Evolutionary conservation across 2,797 vertebrate genomes (phyloP), one percentile per base, ranked within the genome.

Genomic region (Zenarchopterus dispar): DNA sequence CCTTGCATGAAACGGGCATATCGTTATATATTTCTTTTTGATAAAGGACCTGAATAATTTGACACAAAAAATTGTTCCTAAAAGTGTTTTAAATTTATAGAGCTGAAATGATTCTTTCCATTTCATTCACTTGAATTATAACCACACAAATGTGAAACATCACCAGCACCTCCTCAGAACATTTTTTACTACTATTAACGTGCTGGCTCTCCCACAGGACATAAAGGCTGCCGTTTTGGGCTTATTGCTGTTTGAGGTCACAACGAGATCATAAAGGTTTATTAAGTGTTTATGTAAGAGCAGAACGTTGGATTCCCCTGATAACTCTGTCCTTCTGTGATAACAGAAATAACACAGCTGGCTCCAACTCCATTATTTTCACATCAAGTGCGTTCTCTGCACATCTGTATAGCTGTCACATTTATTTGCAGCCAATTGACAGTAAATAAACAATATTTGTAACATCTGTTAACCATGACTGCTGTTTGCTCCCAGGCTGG

Each of bases 361-460:
- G 17, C 13, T 49, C 23, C 0, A 31, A 54, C 1, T n/a, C n/a
- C 13, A n/a, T 60, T 60, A 8, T 46, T 62, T 18, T 17, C 21
- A 17, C 53, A 48, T 44, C 24, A 26, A 43, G 5, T 26, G 4
- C 16, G 36, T 16, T 39, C 13, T 39, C 36, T 39, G 47, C 56
- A 59, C 63, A 73, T 70, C 45, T 78, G 70, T 60, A 57, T 5
- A 33, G 56, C 58, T 63, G 73, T 80, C 66, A 70, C 66, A 2
- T 41, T 64, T 44, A 72, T 70, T 45, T 39, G 41, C 23, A 73
- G 44, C 53, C 55, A 49, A 58, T 63, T 7, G 17, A 36, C 43
- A 45, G 26, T 42, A 62, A 81, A 75, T 68, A 77, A 84, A 64
- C 51, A 73, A 46, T 9, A 65, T 73, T 65, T 47, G 21, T 31